Evolutionary conservation across 2,113 vertebrate genomes (phyloP).

Genomic region (Ploceus nigricollis): DNA sequence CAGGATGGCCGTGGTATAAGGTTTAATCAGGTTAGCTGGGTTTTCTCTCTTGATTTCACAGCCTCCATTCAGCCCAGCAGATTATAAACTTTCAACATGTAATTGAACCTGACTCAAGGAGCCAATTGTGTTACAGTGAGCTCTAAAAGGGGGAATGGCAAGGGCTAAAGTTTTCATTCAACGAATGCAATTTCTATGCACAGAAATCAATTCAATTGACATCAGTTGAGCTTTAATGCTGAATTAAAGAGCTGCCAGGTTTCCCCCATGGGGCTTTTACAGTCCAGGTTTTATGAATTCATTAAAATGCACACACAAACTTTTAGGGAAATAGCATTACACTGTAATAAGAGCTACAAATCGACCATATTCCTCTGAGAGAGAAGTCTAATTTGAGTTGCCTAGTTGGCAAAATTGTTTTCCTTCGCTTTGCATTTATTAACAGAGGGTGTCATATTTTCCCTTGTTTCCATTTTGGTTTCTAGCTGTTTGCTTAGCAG

Average conservation of each 20-base stretch:
- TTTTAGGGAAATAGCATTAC: slow-evolving; percentile 70
- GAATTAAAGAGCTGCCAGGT: slow-evolving; percentile 68
- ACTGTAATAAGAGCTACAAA: slow-evolving; percentile 71
- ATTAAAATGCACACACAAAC: slow-evolving; percentile 71
- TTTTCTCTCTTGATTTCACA: slow-evolving; percentile 70
- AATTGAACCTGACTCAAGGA: slow-evolving; percentile 65
- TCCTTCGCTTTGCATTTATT: slow-evolving; percentile 64
- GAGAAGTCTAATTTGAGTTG: slow-evolving; percentile 63
- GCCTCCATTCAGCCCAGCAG: slow-evolving; percentile 54
- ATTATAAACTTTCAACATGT: slow-evolving; percentile 70
- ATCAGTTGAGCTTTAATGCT: slow-evolving; percentile 66
- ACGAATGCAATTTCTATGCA: slow-evolving; percentile 47
- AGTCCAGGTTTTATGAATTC: slow-evolving; percentile 72
- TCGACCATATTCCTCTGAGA: slow-evolving; percentile 66
- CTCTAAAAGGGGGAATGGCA: slow-evolving; percentile 56
- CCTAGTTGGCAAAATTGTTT: slow-evolving; percentile 71
- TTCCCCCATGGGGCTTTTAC: slow-evolving; percentile 55
- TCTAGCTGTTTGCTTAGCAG: slow-evolving; percentile 26
- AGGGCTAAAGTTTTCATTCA: slow-evolving; percentile 65
- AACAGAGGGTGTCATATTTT: slow-evolving; percentile 59
- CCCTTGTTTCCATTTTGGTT: slow-evolving; percentile 18
- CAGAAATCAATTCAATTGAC: slow-evolving; percentile 59
- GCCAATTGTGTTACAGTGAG: slow-evolving; percentile 65
- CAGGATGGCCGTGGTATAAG: background rate
- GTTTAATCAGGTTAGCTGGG: slow-evolving; percentile 63